phyloP scores from a whole-genome alignment of 2,888 invertebrate genomes.

The Prenolepis imparis region DNA sequence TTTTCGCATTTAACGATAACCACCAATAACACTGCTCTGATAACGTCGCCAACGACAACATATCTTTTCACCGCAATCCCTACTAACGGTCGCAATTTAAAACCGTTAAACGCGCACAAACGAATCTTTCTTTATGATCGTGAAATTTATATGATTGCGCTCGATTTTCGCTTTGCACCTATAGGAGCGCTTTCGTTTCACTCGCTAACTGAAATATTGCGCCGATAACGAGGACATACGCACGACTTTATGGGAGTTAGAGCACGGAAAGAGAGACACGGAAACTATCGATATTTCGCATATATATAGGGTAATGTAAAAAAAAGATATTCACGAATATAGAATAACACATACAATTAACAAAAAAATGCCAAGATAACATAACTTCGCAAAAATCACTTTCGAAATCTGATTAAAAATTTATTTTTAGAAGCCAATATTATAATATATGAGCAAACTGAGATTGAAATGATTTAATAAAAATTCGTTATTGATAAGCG shows the following conservation, averaged over 20 bases:
- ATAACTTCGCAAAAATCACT: neutral
- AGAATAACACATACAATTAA: neutral
- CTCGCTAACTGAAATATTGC: conserved; percentile 82
- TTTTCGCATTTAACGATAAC: conserved; percentile 19
- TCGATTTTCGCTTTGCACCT: conserved; percentile 49
- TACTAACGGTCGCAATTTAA: conserved; percentile 42
- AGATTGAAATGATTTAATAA: neutral
- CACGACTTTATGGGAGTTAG: neutral
- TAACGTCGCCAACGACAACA: conserved; percentile 23
- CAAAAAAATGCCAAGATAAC: neutral
- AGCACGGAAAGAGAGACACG: conserved; percentile 15
- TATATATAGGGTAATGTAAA: conserved; percentile 11
- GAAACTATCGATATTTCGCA: conserved; percentile 33
- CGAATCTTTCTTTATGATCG: conserved; percentile 46
- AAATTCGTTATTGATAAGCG: neutral
- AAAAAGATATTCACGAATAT: neutral
- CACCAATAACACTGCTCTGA: conserved; percentile 9
- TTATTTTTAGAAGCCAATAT: neutral
- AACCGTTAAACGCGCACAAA: conserved; percentile 49
- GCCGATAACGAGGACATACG: conserved; percentile 80
- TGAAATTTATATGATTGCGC: conserved; percentile 52
- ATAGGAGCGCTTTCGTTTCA: conserved; percentile 70
- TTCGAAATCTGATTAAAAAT: neutral
- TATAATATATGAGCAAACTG: neutral
- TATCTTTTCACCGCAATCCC: conserved; percentile 23